Evolutionary conservation across 2,888 invertebrate species (phyloP).

Genomic region (Diogma glabrata): DNA sequence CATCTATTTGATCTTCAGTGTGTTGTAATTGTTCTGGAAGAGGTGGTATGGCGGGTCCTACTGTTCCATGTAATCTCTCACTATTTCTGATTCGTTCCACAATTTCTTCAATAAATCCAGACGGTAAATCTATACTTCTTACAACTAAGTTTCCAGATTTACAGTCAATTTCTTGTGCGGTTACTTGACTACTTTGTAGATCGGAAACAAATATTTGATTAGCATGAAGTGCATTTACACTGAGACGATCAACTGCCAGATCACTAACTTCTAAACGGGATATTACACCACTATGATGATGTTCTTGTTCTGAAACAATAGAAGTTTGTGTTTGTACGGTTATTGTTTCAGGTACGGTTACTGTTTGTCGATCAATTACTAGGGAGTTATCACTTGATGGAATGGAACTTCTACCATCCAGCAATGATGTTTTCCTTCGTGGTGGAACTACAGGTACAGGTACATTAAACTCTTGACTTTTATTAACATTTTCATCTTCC

Average conservation of each 20-base stretch:
- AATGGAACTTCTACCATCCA: too few relatives aligned
- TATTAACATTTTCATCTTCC: not conserved
- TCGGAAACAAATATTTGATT: slow-evolving; percentile 70
- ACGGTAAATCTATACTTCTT: slow-evolving; percentile 55
- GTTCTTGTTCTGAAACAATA: slow-evolving; percentile 14
- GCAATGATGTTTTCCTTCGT: not conserved
- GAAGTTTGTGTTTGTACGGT: not conserved
- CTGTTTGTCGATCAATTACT: slow-evolving; percentile 15
- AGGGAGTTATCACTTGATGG: slow-evolving; percentile 7
- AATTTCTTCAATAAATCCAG: slow-evolving; percentile 55
- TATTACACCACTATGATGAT: not conserved
- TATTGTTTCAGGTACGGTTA: slow-evolving; percentile 1
- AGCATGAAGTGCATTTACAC: slow-evolving; percentile 67
- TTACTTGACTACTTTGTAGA: slow-evolving; percentile 62
- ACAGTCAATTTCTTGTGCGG: slow-evolving; percentile 59
- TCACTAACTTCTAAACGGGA: slow-evolving; percentile 53
- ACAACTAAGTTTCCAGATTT: slow-evolving; percentile 55
- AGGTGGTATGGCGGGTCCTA: not conserved
- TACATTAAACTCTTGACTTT: not conserved
- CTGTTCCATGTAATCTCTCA: not conserved
- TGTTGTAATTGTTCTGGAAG: slow-evolving; percentile 19
- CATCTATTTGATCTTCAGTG: slow-evolving; percentile 20
- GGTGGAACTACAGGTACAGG: not conserved
- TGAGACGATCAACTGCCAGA: slow-evolving; percentile 65
- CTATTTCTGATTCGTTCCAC: slow-evolving; percentile 38